Conservation (phyloP, 1,140 invertebrate species). For the Ceratosolen solmsi region DNA sequence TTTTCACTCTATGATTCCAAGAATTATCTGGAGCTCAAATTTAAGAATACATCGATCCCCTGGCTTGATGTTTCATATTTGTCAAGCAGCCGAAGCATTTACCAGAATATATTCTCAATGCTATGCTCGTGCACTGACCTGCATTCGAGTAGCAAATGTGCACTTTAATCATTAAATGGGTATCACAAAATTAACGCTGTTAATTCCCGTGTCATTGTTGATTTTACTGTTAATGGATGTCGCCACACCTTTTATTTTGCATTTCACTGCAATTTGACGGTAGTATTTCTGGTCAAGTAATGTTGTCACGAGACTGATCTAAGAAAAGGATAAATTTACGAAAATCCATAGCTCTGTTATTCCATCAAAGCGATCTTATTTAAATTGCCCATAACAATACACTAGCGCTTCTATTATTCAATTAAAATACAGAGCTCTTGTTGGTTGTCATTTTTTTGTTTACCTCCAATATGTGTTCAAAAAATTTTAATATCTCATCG, state of each 20-base stretch:
- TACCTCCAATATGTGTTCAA: no score
- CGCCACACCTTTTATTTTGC: not conserved
- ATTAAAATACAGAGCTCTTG: no score
- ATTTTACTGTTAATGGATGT: not conserved
- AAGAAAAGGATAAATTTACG: no score
- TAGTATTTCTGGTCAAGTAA: not conserved
- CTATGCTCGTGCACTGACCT: no score
- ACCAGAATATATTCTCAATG: not conserved
- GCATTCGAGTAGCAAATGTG: not conserved
- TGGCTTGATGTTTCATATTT: not conserved
- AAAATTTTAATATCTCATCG: no score
- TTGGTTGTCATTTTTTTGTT: no score
- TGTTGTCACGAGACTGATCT: not conserved
- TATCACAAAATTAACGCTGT: not conserved
- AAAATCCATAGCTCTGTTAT: no score
- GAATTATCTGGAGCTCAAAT: not conserved
- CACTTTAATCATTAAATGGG: not conserved
- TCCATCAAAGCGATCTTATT: no score
- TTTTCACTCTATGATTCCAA: not conserved
- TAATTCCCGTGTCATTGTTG: not conserved
- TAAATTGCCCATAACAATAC: no score
- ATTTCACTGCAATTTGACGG: not conserved
- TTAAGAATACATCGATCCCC: not conserved
- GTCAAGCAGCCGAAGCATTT: not conserved
- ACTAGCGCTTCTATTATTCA: no score